phyloP scores from a whole-genome alignment of 2,797 vertebrate species.

The Hippocampus kuda region DNA sequence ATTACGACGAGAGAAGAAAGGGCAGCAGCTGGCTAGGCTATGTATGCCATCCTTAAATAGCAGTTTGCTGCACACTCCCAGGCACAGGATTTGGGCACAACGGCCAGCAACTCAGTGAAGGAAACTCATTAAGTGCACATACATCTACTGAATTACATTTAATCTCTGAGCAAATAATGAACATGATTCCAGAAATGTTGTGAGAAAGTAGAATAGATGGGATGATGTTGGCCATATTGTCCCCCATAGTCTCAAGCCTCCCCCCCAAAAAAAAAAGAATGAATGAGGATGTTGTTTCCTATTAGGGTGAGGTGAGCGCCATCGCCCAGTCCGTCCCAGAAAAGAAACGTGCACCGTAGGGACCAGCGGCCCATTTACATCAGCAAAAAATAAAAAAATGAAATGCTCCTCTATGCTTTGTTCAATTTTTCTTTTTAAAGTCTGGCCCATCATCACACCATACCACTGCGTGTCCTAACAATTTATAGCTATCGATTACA shows the following conservation, averaged over 20 bases:
- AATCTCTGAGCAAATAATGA: background rate
- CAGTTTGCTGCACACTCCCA: conserved; percentile 43
- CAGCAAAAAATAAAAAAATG: conserved; percentile 36
- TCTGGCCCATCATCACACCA: background rate
- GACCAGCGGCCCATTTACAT: conserved; percentile 69
- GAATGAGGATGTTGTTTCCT: conserved; percentile 54
- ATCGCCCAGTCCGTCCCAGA: conserved; percentile 67
- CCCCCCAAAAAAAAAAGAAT: conserved; percentile 42
- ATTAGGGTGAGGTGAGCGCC: conserved; percentile 61
- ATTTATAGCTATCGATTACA: background rate
- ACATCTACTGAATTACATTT: background rate
- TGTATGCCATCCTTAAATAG: conserved; percentile 63
- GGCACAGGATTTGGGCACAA: conserved; percentile 31
- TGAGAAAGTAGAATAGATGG: background rate
- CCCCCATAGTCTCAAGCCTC: conserved; percentile 12
- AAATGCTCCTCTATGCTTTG: conserved; percentile 44
- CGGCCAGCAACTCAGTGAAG: conserved; percentile 23
- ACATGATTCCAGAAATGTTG: background rate
- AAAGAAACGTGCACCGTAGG: conserved; percentile 66
- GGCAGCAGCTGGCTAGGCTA: conserved; percentile 53
- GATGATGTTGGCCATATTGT: background rate
- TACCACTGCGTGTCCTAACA: background rate
- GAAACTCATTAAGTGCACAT: conserved; percentile 24
- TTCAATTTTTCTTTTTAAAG: conserved; percentile 52
- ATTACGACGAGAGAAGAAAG: conserved; percentile 52